phyloP scores from a whole-genome alignment of 2,888 invertebrate genomes.

The Ennomos quercinarius region DNA sequence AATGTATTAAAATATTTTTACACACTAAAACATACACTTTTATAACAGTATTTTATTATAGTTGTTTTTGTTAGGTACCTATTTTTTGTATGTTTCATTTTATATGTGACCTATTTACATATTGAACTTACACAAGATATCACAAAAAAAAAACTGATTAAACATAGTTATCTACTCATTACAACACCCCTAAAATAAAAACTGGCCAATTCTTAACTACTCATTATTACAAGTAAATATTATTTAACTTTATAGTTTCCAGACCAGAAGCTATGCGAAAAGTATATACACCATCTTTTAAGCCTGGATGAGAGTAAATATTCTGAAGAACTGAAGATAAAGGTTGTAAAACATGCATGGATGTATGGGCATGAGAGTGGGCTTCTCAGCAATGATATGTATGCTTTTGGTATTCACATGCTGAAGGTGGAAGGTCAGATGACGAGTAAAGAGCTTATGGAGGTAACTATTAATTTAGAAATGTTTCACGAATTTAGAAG shows the following conservation, averaged over 20 bases:
- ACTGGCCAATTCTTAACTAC: too few relatives aligned
- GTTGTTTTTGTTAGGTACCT: background rate
- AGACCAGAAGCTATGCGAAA: conserved; percentile 70
- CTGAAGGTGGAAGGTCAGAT: conserved; percentile 64
- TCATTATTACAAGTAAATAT: too few relatives aligned
- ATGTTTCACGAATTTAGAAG: too few relatives aligned
- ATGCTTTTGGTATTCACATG: conserved; percentile 71
- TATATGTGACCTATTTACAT: too few relatives aligned
- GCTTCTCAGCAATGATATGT: conserved; percentile 71
- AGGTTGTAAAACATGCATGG: conserved; percentile 74
- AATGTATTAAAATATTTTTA: too few relatives aligned
- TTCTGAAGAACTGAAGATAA: conserved; percentile 62
- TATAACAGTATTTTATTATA: too few relatives aligned
- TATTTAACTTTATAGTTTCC: conserved; percentile 57
- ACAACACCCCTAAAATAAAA: too few relatives aligned
- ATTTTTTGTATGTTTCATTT: too few relatives aligned
- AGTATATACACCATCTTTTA: conserved; percentile 71
- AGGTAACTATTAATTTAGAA: conserved; percentile 45
- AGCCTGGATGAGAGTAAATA: conserved; percentile 59
- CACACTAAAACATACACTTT: too few relatives aligned
- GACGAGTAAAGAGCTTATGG: conserved; percentile 57
- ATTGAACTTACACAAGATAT: too few relatives aligned
- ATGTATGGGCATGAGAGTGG: conserved; percentile 68
- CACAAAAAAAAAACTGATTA: too few relatives aligned
- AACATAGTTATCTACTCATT: too few relatives aligned